phyloP scores from a whole-genome alignment of 1,140 invertebrate genomes.

The Lepidurus packardi region DNA sequence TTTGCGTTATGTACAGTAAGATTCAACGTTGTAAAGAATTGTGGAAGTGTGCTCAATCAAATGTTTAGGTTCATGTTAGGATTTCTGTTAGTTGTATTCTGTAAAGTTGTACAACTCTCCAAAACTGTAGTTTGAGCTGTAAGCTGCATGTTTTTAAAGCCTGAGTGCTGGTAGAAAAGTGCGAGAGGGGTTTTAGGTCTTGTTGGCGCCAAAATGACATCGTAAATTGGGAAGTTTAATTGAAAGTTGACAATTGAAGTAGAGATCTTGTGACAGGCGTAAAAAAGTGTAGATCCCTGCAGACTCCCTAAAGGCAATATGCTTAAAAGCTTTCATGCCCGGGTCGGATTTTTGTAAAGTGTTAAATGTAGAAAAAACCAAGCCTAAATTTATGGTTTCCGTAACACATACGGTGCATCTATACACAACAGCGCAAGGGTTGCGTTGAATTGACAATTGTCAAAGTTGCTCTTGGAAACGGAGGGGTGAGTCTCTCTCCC shows the following conservation, averaged over 20 bases:
- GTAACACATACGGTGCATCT: slow-evolving; percentile 18
- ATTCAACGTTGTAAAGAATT: no score
- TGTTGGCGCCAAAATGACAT: neutral
- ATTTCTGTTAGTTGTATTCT: no score
- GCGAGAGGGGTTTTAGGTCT: neutral
- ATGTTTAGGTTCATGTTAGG: no score
- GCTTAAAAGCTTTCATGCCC: neutral
- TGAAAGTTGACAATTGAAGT: slow-evolving; percentile 1
- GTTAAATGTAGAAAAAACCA: neutral
- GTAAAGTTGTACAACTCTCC: no score
- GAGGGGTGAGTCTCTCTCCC: slow-evolving; percentile 12
- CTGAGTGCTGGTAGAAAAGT: neutral
- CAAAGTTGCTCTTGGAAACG: slow-evolving; percentile 9
- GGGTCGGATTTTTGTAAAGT: slow-evolving; percentile 15
- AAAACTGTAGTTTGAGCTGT: no score
- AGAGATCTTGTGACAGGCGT: neutral
- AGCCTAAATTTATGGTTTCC: slow-evolving; percentile 2
- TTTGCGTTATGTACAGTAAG: no score
- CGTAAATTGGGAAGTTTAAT: neutral
- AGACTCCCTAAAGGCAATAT: neutral
- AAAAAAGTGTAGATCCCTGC: neutral
- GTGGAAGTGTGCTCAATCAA: no score
- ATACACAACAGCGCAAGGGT: neutral
- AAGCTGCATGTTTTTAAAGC: no score
- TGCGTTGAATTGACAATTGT: slow-evolving; percentile 15